Percentiles rank a stretch among this genome's conserved stretches.
Conservation (phyloP, 1,140 invertebrate genomes). For the Coelopa frigida region DNA sequence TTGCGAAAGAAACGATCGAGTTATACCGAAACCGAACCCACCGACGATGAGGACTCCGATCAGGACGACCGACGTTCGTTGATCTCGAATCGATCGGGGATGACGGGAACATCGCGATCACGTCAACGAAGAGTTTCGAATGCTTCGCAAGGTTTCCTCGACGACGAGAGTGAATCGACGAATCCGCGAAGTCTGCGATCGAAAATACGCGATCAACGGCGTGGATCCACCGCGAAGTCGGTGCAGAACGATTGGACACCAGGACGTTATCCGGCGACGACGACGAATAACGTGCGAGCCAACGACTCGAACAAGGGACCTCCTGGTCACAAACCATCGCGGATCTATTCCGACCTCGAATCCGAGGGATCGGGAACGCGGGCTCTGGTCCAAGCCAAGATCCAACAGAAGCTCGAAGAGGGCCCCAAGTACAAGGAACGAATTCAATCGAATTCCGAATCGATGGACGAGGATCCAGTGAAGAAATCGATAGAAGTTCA, state of each 20-base stretch:
- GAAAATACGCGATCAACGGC: slow-evolving; percentile 14
- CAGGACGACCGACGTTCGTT: slow-evolving; percentile 49
- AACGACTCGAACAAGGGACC: not conserved
- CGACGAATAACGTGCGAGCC: not conserved
- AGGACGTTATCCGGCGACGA: slow-evolving; percentile 4
- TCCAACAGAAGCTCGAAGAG: slow-evolving; percentile 36
- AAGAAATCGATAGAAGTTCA: slow-evolving; percentile 13
- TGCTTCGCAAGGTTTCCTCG: slow-evolving; percentile 36
- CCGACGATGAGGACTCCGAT: slow-evolving; percentile 52
- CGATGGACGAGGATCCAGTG: slow-evolving; percentile 13
- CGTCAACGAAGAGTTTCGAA: slow-evolving; percentile 30
- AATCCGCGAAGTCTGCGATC: not conserved
- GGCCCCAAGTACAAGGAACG: slow-evolving; percentile 9
- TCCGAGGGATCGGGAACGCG: slow-evolving; percentile 36
- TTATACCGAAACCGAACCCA: slow-evolving; percentile 46
- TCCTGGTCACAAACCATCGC: slow-evolving; percentile 17
- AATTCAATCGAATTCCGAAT: slow-evolving; percentile 18
- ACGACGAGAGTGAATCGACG: slow-evolving; percentile 23
- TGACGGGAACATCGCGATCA: slow-evolving; percentile 30
- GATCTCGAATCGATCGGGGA: slow-evolving; percentile 38
- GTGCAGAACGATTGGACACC: slow-evolving; percentile 39
- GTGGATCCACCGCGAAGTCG: slow-evolving; percentile 35
- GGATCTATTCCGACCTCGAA: slow-evolving; percentile 41
- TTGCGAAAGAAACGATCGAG: slow-evolving; percentile 44
- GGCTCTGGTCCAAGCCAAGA: slow-evolving; percentile 41